Conservation (phyloP, 2,113 vertebrate genomes). For the Megaceryle torquata region DNA sequence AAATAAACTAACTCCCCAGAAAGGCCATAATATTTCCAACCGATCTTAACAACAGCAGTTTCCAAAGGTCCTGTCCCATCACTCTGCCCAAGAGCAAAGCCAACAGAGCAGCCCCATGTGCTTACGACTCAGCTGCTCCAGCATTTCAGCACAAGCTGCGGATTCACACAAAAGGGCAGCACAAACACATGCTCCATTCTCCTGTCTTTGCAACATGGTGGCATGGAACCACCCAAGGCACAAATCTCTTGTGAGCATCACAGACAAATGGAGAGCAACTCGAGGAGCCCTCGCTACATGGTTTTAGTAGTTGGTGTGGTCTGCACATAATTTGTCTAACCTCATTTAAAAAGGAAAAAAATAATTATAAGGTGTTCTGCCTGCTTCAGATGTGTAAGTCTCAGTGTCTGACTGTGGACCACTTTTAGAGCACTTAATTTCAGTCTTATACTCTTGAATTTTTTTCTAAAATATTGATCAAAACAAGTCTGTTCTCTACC, state of each 20-base stretch:
- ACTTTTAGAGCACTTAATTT: neutral
- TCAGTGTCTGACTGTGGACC: neutral
- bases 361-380: neutral
- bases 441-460: neutral
- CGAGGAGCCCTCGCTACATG: neutral
- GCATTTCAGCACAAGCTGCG: neutral
- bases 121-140: neutral
- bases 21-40: neutral
- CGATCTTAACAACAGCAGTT: neutral
- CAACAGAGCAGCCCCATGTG: neutral
- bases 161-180: neutral
- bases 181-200: neutral
- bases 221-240: too few relatives aligned
- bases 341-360: too few relatives aligned
- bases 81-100: neutral
- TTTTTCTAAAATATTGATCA: neutral
- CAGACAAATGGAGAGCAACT: neutral
- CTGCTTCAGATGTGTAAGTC: neutral
- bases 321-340: neutral
- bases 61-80: neutral
- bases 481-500: neutral
- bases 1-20: neutral
- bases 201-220: neutral
- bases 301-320: neutral
- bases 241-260: neutral